Base-by-base conservation (phyloP, 35 echinoderm and acorn worm genomes). In the Acanthaster planci region DNA sequence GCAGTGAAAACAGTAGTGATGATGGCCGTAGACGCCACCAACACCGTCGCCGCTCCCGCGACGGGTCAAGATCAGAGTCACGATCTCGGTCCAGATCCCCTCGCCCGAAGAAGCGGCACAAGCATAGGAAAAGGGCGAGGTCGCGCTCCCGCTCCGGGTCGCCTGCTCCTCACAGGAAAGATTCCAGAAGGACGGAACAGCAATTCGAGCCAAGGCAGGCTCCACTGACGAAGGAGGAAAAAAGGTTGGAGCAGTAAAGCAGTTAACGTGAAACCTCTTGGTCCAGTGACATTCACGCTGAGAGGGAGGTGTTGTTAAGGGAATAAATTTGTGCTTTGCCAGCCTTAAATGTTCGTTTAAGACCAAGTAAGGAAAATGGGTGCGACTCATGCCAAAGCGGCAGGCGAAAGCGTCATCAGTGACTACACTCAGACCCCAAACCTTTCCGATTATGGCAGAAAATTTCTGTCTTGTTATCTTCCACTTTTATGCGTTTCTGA, bases 141-240 rank as follows among this genome's bases (percentile, higher is more conserved):
- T 86, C 84, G 37, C 64, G 67, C 21, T 78, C 67, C 14, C 39
- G 84, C 37, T 86, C 84, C 8, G 40, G 84, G 16, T 86, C 84
- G 27, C 68, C 84, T 29, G 36, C 34, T 44, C 21, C 17, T 77
- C 37, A 54, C 19, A 9, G 40, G 40, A 76, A 36, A 53, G 72
- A 77, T 32, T 42, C n/a, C 15, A 29, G 34, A 72, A 26, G 23
- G 10, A 29, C 10, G 14, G 64, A 72, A 26, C 21, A 72, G 30
- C 64, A 30, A 14, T 10, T 14, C 14, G 64, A 72, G 64, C 64
- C 64, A 34, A 72, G 29, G 34, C 64, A 34, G 9, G 23, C 14
- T 19, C 83, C 55, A 40, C 52, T 77, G 29, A 31, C 75, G 19
- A 76, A 47, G 38, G 84, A 77, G 31, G 72, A 86, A 27, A 76